Conservation (phyloP, 1,140 invertebrate genomes). For the Drosophila funebris region DNA sequence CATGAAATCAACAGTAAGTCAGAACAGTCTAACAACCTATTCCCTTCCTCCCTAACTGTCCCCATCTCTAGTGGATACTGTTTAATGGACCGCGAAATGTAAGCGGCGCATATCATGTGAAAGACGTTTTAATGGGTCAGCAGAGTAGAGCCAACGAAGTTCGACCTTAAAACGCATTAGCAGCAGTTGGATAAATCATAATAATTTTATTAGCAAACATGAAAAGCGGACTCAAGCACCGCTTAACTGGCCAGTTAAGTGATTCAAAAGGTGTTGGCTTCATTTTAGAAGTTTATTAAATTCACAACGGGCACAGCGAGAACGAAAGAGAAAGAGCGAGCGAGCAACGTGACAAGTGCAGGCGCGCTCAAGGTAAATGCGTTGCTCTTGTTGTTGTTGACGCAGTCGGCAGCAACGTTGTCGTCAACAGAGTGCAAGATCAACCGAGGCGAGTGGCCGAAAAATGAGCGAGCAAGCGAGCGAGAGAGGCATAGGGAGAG, state of each 20-base stretch:
- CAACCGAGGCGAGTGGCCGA: conserved; percentile 65
- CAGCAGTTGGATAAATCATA: conserved; percentile 66
- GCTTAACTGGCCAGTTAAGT: conserved; percentile 42
- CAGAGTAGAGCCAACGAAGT: conserved; percentile 21
- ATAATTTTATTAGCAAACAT: conserved; percentile 81
- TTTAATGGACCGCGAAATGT: conserved; percentile 76
- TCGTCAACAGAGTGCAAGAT: conserved; percentile 67
- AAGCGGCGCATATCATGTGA: conserved; percentile 56
- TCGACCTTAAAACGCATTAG: conserved; percentile 80
- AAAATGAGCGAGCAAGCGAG: conserved; percentile 32
- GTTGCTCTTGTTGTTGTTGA: conserved; percentile 11
- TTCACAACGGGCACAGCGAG: conserved; percentile 33
- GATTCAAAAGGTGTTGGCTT: conserved; percentile 74
- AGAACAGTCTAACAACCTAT: background rate
- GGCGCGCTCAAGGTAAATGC: conserved; percentile 72
- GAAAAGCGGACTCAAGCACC: conserved; percentile 47
- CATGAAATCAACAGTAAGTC: conserved; percentile 31
- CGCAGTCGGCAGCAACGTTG: conserved; percentile 28
- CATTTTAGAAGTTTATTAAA: conserved; percentile 67
- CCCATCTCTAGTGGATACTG: conserved; percentile 32
- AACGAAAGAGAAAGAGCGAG: background rate
- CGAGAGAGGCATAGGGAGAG: conserved; percentile 22
- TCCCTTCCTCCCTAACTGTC: background rate
- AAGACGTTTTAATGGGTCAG: conserved; percentile 71
- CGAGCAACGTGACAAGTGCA: conserved; percentile 64